Evolutionary conservation across 2,797 vertebrate species (phyloP), one percentile per base, ranked within the genome.

Genomic region (Allobates femoralis): DNA sequence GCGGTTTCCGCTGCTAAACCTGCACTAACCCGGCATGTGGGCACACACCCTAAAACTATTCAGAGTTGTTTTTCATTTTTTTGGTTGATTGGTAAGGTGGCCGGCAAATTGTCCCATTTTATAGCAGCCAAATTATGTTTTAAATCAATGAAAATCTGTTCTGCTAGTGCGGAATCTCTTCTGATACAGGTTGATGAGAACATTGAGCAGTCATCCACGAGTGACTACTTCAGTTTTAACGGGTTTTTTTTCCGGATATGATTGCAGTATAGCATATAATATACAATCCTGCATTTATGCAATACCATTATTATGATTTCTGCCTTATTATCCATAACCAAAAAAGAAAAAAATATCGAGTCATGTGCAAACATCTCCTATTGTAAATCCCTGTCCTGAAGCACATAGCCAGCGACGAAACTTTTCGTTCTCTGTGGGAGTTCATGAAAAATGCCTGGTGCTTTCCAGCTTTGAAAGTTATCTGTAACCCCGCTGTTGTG

Each of bases 401-500:
- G 78, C 23, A 41, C 51, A 76, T 53, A 46, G 58, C 55, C 32
- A 79, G 58, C 64, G 41, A 78, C 90, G 90, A 90, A 88, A 90
- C 89, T 91, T 89, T 88, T 85, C 89, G 89, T 89, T 91, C 91
- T 89, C 90, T 90, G 90, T 89, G 87, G 88, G 88, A 88, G 89
- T 89, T 90, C 88, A 89, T 89, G 81, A 89, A 83, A 87, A 88
- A 91, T 88, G 93, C 64, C 90, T 88, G 62, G 74, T 89, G 88
- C 86, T 91, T 90, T 91, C 90, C 90, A 80, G 90, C 89, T 90
- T 92, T 89, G 90, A 87, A 88, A 89, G 90, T 41, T 83, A 89
- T 90, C 90, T 91, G 91, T 91, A 92, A 91, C 91, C 91, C 91
- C 89, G 89, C 88, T 89, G 92, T 92, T 90, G 92, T 92, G 86